These are phyloP conservation scores for Ophiothrix spiculata DNA, from an alignment of 35 echinoderm and acorn worm genomes.

Conservation along the genomic window DNA sequence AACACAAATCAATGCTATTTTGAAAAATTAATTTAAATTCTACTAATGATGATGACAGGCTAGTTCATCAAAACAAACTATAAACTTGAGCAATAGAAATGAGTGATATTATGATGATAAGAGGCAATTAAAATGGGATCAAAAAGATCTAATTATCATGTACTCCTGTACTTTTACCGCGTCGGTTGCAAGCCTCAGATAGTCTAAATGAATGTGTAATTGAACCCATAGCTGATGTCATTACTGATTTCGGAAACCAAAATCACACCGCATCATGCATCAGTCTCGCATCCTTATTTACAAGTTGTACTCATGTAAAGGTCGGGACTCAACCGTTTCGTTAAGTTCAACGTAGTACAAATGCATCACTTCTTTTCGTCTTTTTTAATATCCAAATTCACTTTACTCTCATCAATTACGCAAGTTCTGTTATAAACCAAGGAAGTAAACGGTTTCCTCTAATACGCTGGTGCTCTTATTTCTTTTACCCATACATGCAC, in stretches of 20 bases:
- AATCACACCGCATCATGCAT: neutral
- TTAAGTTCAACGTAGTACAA: neutral
- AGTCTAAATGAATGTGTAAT: slow-evolving; percentile 9
- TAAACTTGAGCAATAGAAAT: no score
- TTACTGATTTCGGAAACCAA: neutral
- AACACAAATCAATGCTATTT: no score
- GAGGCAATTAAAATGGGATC: no score
- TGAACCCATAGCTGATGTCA: neutral
- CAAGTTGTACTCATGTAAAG: neutral
- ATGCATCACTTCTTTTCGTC: slow-evolving; percentile 2
- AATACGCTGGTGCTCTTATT: neutral
- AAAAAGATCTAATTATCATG: no score
- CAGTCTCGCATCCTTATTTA: neutral
- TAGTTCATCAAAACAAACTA: no score
- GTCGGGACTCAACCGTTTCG: neutral
- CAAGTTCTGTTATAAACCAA: slow-evolving; percentile 6
- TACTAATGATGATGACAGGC: no score
- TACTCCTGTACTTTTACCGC: no score
- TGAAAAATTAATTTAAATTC: no score
- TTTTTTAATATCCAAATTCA: slow-evolving; percentile 14
- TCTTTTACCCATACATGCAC: neutral
- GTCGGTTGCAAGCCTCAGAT: no score
- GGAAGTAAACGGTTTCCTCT: slow-evolving; percentile 5
- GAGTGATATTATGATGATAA: no score
- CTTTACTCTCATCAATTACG: slow-evolving; percentile 10